Conservation (phyloP, 2,888 invertebrate genomes). For the Netelia fuscicornis region DNA sequence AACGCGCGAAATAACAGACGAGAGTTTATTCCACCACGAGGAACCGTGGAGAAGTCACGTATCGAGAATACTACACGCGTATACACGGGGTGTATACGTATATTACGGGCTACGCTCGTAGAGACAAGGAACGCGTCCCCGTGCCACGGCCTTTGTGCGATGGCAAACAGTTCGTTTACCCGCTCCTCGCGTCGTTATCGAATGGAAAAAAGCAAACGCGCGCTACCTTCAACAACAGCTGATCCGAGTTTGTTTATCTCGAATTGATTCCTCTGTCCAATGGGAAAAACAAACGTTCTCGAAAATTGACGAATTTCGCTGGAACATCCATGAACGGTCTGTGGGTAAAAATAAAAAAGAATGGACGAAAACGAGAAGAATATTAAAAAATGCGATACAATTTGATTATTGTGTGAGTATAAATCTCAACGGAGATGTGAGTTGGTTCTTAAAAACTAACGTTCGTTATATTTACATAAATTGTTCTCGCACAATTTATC, state of each 20-base stretch:
- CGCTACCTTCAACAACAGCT: constrained; percentile 70
- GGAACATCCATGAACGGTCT: background rate
- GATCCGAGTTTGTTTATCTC: constrained; percentile 67
- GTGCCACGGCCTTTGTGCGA: constrained; percentile 24
- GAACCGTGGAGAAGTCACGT: background rate
- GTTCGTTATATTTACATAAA: no score
- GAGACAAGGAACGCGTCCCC: constrained; percentile 15
- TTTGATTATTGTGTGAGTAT: background rate
- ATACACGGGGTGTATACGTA: background rate
- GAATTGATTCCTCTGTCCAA: no score
- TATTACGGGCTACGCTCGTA: background rate
- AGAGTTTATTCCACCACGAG: background rate
- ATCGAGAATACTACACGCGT: background rate
- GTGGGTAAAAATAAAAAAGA: background rate
- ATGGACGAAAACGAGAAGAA: background rate
- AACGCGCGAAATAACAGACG: background rate
- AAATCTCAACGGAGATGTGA: background rate
- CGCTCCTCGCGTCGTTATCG: constrained; percentile 28
- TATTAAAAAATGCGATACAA: background rate
- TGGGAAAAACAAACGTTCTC: no score
- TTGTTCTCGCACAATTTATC: no score
- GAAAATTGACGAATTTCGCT: no score
- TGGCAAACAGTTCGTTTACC: constrained; percentile 27
- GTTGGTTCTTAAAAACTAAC: no score
- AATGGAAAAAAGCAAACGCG: constrained; percentile 18